Evolutionary conservation across 2,888 invertebrate genomes (phyloP), one percentile per base, ranked within the genome.

Genomic region (Tetrapedia diversipes): DNA sequence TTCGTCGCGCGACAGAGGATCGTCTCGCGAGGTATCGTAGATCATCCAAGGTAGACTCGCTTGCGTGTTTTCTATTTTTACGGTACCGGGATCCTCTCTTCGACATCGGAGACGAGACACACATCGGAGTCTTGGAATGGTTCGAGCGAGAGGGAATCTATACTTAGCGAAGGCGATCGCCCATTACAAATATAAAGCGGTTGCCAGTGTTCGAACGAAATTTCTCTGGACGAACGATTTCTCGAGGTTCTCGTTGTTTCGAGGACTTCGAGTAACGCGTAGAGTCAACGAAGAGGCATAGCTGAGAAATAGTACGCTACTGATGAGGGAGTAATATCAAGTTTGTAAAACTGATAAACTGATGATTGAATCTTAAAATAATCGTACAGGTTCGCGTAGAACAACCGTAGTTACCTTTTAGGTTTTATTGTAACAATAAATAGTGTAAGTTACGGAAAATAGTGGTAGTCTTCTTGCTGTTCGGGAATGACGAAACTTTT

Each of bases 51-150:
- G 57, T 43, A 66, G 72, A 72, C 56, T 73, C 57, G n/a, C n/a
- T n/a, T 47, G 24, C 74, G 65, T 75, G 72, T 79, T 72, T 64
- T 83, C 84, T 83, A 84, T 80, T 84, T 86, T 82, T 86, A 82
- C 65, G 65, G 45, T 66, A 43, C 24, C 59, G 75, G 68, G 67
- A 65, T 71, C 77, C 57, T 67, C 73, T 82, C 72, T 84, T 86
- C 80, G 86, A 86, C 82, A 86, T 78, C 84, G 84, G 84, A 85
- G 83, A 81, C 77, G 86, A 66, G 70, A 70, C 79, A 72, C 59
- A 70, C 61, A 66, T 64, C 77, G 80, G n/a, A 72, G 81, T 77
- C 86, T 85, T 73, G 77, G 84, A 83, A 84, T 84, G 85, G 84
- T 54, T 64, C 79, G 84, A 70, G 67, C 71, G 69, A 79, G 79